These are phyloP conservation scores for Petrosia ficiformis DNA, from an alignment of 37 sponge, comb jelly and placozoan genomes.

Conservation along the genomic window DNA sequence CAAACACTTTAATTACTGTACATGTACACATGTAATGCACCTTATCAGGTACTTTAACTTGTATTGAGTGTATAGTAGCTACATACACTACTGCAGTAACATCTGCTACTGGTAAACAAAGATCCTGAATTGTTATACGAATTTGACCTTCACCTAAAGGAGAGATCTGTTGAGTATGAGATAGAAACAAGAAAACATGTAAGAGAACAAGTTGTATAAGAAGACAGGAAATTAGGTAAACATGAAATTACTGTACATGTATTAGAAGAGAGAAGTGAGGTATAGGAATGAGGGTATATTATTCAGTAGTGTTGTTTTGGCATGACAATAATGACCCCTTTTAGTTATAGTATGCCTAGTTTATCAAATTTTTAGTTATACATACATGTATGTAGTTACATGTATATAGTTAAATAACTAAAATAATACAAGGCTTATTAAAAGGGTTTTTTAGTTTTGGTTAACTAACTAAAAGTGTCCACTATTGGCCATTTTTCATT, in stretches of 20 bases:
- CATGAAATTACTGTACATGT: neutral
- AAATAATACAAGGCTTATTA: no score
- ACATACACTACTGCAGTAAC: constrained; percentile 31
- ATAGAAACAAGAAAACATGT: neutral
- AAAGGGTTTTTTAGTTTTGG: no score
- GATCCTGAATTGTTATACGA: constrained; percentile 36
- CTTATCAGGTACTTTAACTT: constrained; percentile 34
- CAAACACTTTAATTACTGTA: neutral
- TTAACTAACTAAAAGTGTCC: no score
- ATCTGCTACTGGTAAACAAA: constrained; percentile 53
- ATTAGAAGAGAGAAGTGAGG: neutral
- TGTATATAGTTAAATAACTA: no score
- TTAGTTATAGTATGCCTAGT: no score
- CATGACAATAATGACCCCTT: no score
- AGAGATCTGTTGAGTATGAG: constrained; percentile 41
- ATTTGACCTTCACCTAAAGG: constrained; percentile 62
- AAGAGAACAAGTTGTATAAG: neutral
- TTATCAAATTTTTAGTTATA: no score
- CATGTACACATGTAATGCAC: no score
- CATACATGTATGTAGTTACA: no score
- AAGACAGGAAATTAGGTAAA: neutral
- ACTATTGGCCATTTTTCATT: no score
- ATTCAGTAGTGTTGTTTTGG: no score
- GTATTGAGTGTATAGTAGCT: constrained; percentile 41
- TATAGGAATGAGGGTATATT: no score